Evolutionary conservation across 2,113 vertebrate species (phyloP).

Genomic region (Petrocephalus zakoni): DNA sequence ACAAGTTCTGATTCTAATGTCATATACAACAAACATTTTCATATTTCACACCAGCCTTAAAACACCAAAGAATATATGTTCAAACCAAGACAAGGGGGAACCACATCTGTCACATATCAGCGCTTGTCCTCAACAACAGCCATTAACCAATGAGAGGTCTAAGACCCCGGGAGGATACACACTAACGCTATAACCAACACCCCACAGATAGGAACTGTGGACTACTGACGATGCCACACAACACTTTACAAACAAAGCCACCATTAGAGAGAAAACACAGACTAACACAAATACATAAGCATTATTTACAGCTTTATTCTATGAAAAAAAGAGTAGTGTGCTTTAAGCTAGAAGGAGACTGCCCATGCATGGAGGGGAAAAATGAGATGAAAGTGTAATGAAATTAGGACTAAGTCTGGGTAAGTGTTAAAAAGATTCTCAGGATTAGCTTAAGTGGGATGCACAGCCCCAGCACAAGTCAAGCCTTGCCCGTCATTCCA

Average conservation of each 20-base stretch:
- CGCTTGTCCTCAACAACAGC: neutral
- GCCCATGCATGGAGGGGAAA: neutral
- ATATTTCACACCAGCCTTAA: neutral
- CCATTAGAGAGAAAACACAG: neutral
- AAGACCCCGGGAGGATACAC: neutral
- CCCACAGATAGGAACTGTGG: neutral
- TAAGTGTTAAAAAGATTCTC: neutral
- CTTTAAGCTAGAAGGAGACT: neutral
- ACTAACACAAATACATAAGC: neutral
- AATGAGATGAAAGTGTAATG: neutral
- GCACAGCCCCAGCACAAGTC: neutral
- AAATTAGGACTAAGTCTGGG: neutral
- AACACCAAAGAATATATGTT: neutral
- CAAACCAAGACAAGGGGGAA: neutral
- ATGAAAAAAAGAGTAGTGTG: too few relatives aligned
- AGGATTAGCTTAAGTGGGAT: neutral
- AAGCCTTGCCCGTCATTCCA: neutral
- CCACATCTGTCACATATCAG: neutral
- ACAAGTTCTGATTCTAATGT: neutral
- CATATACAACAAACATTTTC: neutral
- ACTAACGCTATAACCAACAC: neutral
- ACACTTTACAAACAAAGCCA: neutral
- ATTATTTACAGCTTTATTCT: neutral
- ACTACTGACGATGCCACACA: neutral
- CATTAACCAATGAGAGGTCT: neutral